Evolutionary conservation across 2,113 vertebrate genomes (phyloP), one percentile per base, ranked within the genome.

Genomic region (Diadophis punctatus): DNA sequence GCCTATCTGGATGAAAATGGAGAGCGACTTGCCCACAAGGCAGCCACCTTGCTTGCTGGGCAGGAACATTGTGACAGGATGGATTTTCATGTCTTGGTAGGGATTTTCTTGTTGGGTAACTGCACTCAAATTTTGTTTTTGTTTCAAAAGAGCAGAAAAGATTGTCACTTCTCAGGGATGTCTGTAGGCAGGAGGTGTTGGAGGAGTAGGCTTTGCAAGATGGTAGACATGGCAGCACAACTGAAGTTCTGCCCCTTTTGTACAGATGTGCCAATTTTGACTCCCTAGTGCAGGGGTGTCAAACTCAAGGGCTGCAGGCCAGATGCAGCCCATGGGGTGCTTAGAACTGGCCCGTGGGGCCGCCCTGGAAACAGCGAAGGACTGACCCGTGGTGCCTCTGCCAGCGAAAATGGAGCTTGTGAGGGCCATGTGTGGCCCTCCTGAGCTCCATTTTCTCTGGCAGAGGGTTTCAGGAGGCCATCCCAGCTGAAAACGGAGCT

Each of bases 71-170:
- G 99, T 5, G 96, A 99, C 30, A 97, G 95, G 90, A 97, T 99
- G 90, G 98, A 94, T 95, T 99, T 99, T 96, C 98, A 99, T 0
- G 98, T 99, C 55, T 96, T 99, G 98, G 99, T 99, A 95, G 97
- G 99, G 11, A 16, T 9, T 58, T 60, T 23, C 7, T n/a, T 86
- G 10, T 22, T 5, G 8, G 34, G 16, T 8, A 68, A 27, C 9
- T 49, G 80, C 80, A 25, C 20, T 91, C 48, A 23, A 39, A 52
- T 20, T 84, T 6, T 89, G 12, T 48, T 39, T 84, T 34, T 25
- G 34, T 30, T 34, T 58, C 16, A 14, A 11, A 22, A 23, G 23
- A 60, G 14, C 46, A 49, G 48, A 16, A 89, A 46, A 88, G n/a
- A 8, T 49, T 52, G 27, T 2, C 27, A 52, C 74, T 16, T 51